Base-by-base conservation (phyloP, 1,140 invertebrate genomes). In the Drosophila pandora region DNA sequence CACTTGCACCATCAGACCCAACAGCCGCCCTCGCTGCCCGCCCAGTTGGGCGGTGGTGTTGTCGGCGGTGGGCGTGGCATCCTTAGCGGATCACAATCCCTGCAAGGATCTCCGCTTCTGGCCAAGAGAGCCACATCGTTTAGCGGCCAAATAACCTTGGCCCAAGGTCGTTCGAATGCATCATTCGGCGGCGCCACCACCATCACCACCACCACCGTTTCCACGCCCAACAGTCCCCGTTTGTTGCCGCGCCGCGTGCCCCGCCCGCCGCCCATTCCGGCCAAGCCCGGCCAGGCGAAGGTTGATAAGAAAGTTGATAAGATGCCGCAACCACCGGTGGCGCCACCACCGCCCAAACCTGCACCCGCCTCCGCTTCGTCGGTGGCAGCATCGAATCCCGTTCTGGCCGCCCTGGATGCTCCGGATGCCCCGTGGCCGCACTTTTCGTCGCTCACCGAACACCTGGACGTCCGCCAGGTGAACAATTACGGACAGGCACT, bases 161-260 rank as follows among this genome's bases (percentile, higher is more conserved):
- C 67, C 12, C 81, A 63, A 10, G 41, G 53, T 62, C 34, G 77
- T 52, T 30, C 53, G 39, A 30, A 10, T 37, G 10, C 34, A 12
- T 3, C 34, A 10, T 37, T 37, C 60, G n/a, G 67, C 68, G n/a
- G 71, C 50, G 49, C 58, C 10, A 50, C 71, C 17, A 17, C 17
- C 17, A 17, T 55, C 10, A 50, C 71, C 0, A 17, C 17, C 17
- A 17, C 58, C 10, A 50, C 71, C 0, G 60, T 43, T 34, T 94
- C 94, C 48, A 95, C 94, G 1, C 94, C 95, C 8, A 95, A 94
- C 68, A 95, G 95, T 90, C 95, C 95, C 7, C 92, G 95, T 57
- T 90, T 96, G 12, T 78, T 95, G 92, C 94, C 95, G 3, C 93
- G 95, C 12, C 92, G 94, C 2, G 88, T 92, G 30, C 53, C 77